phyloP scores from a whole-genome alignment of 2,113 vertebrate genomes.

The Saimiri boliviensis region DNA sequence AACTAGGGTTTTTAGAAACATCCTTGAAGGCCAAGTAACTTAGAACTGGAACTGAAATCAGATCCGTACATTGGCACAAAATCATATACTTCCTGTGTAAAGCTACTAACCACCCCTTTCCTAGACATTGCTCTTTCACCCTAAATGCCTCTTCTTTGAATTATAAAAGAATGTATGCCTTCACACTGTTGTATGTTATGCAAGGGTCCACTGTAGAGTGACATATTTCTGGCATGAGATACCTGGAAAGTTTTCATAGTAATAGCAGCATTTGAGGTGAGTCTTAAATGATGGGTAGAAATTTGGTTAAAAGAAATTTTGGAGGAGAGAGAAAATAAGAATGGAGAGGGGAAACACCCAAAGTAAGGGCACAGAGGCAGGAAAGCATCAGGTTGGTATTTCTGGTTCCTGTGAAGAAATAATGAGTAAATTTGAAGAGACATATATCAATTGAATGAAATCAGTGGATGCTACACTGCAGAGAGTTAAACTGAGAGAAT shows the following conservation, averaged over 20 bases:
- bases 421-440: not conserved
- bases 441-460: not conserved
- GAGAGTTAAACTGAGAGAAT: not conserved
- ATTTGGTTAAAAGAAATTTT: not conserved
- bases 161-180: not conserved
- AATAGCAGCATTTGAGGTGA: not conserved
- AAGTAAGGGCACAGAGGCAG: not conserved
- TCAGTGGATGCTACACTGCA: not conserved
- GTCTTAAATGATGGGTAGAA: not conserved
- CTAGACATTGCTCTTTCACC: not conserved
- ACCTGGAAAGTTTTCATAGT: not conserved
- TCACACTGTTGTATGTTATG: not conserved
- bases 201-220: not conserved
- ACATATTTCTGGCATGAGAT: not conserved
- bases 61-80: not conserved
- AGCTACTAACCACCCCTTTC: not conserved
- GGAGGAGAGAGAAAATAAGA: not conserved
- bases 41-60: not conserved
- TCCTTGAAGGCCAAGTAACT: not conserved
- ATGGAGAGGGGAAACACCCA: not conserved
- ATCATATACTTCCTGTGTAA: not conserved
- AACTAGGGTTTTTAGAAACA: not conserved
- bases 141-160: not conserved
- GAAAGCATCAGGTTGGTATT: not conserved
- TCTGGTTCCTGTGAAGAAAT: not conserved